Conservation (phyloP, 1,140 invertebrate genomes). For the Pseudomyrmex cubaensis region DNA sequence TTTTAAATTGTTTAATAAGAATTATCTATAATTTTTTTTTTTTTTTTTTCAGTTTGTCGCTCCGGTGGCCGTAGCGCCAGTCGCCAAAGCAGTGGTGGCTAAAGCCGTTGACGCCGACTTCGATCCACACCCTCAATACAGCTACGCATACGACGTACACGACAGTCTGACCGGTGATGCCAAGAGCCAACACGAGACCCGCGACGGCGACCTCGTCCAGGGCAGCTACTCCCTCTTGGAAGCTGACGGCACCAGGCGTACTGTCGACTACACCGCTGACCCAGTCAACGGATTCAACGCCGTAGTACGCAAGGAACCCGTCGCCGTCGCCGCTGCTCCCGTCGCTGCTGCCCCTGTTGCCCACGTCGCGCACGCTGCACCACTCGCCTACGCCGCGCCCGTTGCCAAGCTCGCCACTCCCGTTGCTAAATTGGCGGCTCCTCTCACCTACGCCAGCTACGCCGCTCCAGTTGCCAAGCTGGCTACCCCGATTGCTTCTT, state of each 20-base stretch:
- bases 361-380: slow-evolving; percentile 56
- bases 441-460: neutral
- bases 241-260: slow-evolving; percentile 86
- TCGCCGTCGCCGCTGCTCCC: slow-evolving; percentile 71
- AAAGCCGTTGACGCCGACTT: slow-evolving; percentile 78
- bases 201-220: slow-evolving; percentile 85
- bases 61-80: slow-evolving; percentile 65
- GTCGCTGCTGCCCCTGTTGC: slow-evolving; percentile 59
- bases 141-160: slow-evolving; percentile 84
- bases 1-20: neutral
- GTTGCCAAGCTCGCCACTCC: slow-evolving; percentile 34
- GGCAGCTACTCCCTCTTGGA: slow-evolving; percentile 85
- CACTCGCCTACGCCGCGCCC: slow-evolving; percentile 64
- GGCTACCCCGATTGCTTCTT: slow-evolving; percentile 6
- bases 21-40: slow-evolving; percentile 1
- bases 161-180: slow-evolving; percentile 85
- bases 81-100: slow-evolving; percentile 74
- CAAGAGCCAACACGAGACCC: slow-evolving; percentile 85
- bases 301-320: slow-evolving; percentile 87
- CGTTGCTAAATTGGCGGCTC: slow-evolving; percentile 12
- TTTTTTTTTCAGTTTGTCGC: slow-evolving; percentile 79
- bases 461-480: no score
- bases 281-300: slow-evolving; percentile 88
- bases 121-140: slow-evolving; percentile 83
- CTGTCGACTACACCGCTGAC: slow-evolving; percentile 88